A percentile compares a stretch with the other conserved stretches of the same genome.
Evolutionary conservation across 2,888 invertebrate species (phyloP).

Genomic region (Amphiduros pacificus): DNA sequence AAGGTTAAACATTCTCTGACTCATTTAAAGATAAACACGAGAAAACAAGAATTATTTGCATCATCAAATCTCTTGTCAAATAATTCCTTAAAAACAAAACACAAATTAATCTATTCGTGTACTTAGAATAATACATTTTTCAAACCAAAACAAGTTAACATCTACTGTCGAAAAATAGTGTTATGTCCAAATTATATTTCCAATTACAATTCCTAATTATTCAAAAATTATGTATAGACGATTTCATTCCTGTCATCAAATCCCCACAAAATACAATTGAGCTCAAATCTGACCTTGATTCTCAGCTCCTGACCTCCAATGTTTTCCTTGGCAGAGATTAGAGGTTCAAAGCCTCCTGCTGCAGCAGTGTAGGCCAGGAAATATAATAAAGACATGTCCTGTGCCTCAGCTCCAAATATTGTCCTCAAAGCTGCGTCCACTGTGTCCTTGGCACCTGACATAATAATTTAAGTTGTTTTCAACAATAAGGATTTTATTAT

Average conservation of each 20-base stretch:
- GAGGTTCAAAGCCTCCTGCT: constrained; percentile 46
- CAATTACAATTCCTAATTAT: not conserved
- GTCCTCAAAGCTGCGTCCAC: constrained; percentile 43
- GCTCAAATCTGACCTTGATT: constrained; percentile 52
- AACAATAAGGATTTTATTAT: not conserved
- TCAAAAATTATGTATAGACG: not conserved
- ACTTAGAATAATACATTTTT: too few species aligned
- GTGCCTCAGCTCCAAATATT: constrained; percentile 52
- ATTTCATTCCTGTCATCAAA: not conserved
- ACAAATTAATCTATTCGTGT: too few species aligned
- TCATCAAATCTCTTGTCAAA: too few species aligned
- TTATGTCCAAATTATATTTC: not conserved
- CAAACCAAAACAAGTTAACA: too few species aligned
- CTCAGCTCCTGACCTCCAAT: constrained; percentile 52
- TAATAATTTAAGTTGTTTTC: not conserved
- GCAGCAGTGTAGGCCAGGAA: constrained; percentile 48
- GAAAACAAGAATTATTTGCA: too few species aligned
- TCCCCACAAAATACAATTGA: not conserved
- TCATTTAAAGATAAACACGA: too few species aligned
- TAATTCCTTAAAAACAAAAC: too few species aligned
- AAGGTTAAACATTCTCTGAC: not conserved
- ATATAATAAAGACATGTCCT: constrained; percentile 55
- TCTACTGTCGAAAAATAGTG: too few species aligned
- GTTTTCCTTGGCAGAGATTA: constrained; percentile 45
- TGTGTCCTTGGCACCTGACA: constrained; percentile 45